Evolutionary conservation across 2,888 invertebrate species (phyloP), one percentile per base, ranked within the genome.

Genomic region (Oxyteleia sp.): DNA sequence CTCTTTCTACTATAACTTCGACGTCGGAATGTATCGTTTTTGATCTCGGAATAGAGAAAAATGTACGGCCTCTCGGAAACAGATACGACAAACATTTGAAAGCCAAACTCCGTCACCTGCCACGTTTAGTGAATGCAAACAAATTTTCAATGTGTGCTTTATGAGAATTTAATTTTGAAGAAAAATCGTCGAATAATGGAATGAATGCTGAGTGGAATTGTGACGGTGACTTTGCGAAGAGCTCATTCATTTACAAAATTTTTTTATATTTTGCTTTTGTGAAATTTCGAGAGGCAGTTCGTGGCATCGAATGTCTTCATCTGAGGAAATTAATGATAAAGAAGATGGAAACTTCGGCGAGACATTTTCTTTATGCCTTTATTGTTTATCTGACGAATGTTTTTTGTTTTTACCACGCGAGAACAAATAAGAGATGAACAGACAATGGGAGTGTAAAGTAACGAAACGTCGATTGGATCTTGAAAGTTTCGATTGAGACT

Each of bases 91-190:
- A 53, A 29, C 59, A 23, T 35, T 53, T 59, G 45, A 78, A 78
- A 59, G 63, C 69, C 64, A 57, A 45, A 74, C 41, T 61, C 53
- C 85, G 87, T 90, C 92, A 92, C 92, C 92, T 92, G 92, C 89
- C 87, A 76, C 53, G 66, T 88, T 87, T 69, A 63, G 43, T 91
- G 89, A 93, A 93, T 92, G 88, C 91, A 90, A 91, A 92, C 91
- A 92, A 92, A 92, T 92, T 92, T 92, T 93, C 90, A 89, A 92
- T 91, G 86, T 86, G 57, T 63, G 75, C 84, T 81, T 87, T 84
- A 90, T 89, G 89, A 91, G 89, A 87, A 89, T 91, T 89, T 91
- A 92, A 92, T 92, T 92, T 90, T 88, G 85, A 64, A 78, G 82
- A 85, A 86, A 84, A 84, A 75, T 69, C 51, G 38, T 7, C 23